phyloP scores from a whole-genome alignment of 1,140 invertebrate species.

The Homalodisca vitripennis region DNA sequence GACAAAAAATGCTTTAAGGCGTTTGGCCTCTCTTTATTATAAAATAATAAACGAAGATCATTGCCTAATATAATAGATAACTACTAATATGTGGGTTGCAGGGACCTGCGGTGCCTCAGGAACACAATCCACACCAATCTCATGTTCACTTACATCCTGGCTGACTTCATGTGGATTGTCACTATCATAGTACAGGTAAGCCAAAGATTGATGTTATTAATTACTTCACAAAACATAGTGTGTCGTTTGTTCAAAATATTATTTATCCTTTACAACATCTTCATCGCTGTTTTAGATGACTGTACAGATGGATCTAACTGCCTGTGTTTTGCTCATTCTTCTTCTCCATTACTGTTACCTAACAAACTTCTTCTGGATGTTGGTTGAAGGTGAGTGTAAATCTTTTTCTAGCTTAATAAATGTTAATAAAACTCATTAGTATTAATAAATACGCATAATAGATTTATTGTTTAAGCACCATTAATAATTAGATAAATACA shows the following conservation, averaged over 20 bases:
- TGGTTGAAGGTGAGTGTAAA: slow-evolving; percentile 84
- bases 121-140: slow-evolving; percentile 92
- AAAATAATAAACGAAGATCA: too few species aligned
- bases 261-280: background rate
- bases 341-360: slow-evolving; percentile 87
- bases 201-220: too few species aligned
- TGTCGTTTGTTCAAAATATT: too few species aligned
- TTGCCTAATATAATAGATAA: slow-evolving; percentile 40
- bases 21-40: too few species aligned
- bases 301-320: slow-evolving; percentile 59
- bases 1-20: too few species aligned
- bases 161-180: slow-evolving; percentile 78
- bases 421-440: too few species aligned
- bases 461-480: too few species aligned
- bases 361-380: slow-evolving; percentile 98
- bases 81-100: slow-evolving; percentile 58
- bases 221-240: too few species aligned
- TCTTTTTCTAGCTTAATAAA: too few species aligned
- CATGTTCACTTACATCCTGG: slow-evolving; percentile 80
- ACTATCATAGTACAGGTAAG: slow-evolving; percentile 64
- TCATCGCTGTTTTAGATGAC: slow-evolving; percentile 52
- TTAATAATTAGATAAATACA: too few species aligned
- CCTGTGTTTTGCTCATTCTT: slow-evolving; percentile 69
- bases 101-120: slow-evolving; percentile 85
- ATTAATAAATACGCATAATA: too few species aligned